Base-by-base conservation (phyloP, 2,113 vertebrate genomes). In the Oryzias woworae region DNA sequence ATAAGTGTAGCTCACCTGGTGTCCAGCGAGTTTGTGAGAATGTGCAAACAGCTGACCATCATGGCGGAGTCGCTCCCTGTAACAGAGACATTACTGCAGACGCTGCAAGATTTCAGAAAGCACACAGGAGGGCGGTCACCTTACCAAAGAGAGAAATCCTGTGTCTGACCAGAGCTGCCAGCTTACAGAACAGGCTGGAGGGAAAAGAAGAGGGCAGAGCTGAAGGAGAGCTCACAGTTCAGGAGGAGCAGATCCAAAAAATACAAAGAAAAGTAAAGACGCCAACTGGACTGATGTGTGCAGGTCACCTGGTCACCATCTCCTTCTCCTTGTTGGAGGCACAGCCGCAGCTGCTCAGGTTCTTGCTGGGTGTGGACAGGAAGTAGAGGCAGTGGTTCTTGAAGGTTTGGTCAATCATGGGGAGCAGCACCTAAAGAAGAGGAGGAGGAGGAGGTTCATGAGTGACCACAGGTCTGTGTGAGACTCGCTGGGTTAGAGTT, bases 141-240 rank as follows among this genome's bases (percentile, higher is more conserved):
- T 99, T 94, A 99, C 97, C 97, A 84, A 99, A 99, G 86, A 98
- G 93, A 72, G 97, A 97, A 90, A 99, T 98, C 89, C 97, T 95
- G 91, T 98, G 96, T 93, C 97, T 95, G 91, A 99, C 96, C 87
- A 98, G 95, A 90, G 95, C 95, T 85, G 96, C 95, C 83, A 99
- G 93, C 91, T 98, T 99, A 95, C 94, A 99, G 94, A 99, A 99
- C 49, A 99, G 89, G 91, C 97, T 99, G 72, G 56, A 77, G 85
- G 80, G 69, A 75, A 82, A 28, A 58, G 84, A 53, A 68, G 36
- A 61, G 82, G 59, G 57, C 49, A 79, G 58, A 78, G 53, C 58
- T 70, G 59, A 79, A 66, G 75, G 62, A 14, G 24, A 46, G 36
- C n/a, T 45, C 28, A 47, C 26, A 26, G 31, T 36, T 36, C 31